A percentile compares a stretch with the other conserved stretches of the same genome.
Conservation (phyloP, 2,797 vertebrate genomes). For the Girardinus metallicus region DNA sequence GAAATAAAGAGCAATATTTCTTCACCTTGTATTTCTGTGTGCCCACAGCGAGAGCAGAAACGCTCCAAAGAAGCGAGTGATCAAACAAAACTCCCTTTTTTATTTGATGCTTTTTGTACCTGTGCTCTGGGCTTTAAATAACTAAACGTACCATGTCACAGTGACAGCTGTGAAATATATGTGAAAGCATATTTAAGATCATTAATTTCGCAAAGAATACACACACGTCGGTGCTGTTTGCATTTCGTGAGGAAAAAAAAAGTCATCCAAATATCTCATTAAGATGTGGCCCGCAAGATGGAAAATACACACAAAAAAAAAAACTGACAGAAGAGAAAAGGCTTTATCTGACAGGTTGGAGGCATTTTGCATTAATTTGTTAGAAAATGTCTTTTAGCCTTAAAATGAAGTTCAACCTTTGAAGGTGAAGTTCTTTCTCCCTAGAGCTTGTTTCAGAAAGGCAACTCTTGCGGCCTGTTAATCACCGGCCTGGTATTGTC, state of each 20-base stretch:
- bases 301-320: background rate
- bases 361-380: conserved; percentile 17
- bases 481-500: conserved; percentile 57
- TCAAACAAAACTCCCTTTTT: conserved; percentile 5
- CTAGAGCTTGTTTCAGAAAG: conserved; percentile 37
- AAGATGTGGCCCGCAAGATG: background rate
- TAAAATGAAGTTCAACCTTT: conserved; percentile 31
- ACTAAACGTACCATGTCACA: conserved; percentile 16
- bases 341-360: conserved; percentile 13
- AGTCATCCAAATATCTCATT: background rate
- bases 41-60: background rate
- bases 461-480: conserved; percentile 51
- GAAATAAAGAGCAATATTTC: background rate
- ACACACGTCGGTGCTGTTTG: background rate
- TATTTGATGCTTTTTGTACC: conserved; percentile 1
- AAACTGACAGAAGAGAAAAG: background rate
- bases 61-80: background rate
- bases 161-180: conserved; percentile 20
- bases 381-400: conserved; percentile 31
- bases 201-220: conserved; percentile 12
- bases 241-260: background rate
- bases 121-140: conserved; percentile 2
- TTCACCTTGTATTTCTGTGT: background rate
- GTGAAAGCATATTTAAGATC: background rate
- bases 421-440: conserved; percentile 30